These are phyloP conservation scores for Drosophila ironensis DNA, from an alignment of 1,140 invertebrate genomes.

Conservation along the genomic window DNA sequence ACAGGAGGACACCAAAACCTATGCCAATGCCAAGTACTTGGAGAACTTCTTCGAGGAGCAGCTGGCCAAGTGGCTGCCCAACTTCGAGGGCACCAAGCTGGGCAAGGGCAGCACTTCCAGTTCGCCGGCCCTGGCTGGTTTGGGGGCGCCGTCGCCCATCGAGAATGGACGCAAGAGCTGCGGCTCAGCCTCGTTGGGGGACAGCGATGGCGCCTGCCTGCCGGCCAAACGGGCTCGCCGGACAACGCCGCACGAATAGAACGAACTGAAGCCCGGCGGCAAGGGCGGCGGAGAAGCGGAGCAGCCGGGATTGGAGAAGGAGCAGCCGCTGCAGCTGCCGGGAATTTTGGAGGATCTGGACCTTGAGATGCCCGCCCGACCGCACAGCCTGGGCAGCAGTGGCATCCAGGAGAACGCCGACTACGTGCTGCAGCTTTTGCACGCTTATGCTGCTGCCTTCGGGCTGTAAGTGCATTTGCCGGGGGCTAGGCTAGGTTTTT, in stretches of 20 bases:
- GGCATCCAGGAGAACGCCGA: constrained; percentile 66
- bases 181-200: constrained; percentile 60
- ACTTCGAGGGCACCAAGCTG: constrained; percentile 83
- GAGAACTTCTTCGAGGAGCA: constrained; percentile 93
- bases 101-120: constrained; percentile 44
- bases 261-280: constrained; percentile 67
- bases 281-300: constrained; percentile 30
- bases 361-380: constrained; percentile 51
- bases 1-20: constrained; percentile 91
- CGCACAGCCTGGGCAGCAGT: constrained; percentile 60
- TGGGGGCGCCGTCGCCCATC: constrained; percentile 47
- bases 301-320: constrained; percentile 5
- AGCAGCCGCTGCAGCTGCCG: constrained; percentile 13
- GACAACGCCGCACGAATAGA: constrained; percentile 70
- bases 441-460: constrained; percentile 67
- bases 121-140: constrained; percentile 37
- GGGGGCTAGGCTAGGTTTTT: neutral
- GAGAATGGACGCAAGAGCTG: constrained; percentile 75
- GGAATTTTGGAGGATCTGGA: constrained; percentile 27
- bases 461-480: constrained; percentile 49
- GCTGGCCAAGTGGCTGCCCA: constrained; percentile 90
- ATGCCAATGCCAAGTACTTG: constrained; percentile 90
- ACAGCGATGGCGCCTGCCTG: constrained; percentile 66
- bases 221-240: constrained; percentile 67
- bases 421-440: constrained; percentile 61